A percentile compares a stretch with the other conserved stretches of the same genome.
Evolutionary conservation across 2,113 vertebrate species (phyloP).

Genomic region (Protobothrops mucrosquamatus): DNA sequence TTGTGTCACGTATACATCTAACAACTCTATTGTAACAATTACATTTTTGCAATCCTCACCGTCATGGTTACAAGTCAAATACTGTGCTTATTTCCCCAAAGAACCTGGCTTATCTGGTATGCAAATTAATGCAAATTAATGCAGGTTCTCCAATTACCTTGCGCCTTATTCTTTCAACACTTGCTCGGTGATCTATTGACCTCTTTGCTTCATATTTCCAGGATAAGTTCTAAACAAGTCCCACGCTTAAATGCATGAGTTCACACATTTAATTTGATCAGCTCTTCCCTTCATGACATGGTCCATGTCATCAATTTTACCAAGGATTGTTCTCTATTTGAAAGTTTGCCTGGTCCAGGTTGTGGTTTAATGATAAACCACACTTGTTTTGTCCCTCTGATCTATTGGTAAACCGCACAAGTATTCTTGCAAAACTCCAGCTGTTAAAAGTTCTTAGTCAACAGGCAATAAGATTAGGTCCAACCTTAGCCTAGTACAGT

Average conservation of each 20-base stretch:
- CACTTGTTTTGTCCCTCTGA: background rate
- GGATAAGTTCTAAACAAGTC: background rate
- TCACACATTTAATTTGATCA: background rate
- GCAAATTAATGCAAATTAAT: background rate
- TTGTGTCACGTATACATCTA: background rate
- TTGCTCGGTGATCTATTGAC: background rate
- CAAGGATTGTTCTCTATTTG: background rate
- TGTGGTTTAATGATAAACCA: background rate
- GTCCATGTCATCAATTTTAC: background rate
- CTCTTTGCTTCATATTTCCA: background rate
- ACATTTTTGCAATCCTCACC: background rate
- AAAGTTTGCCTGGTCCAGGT: background rate
- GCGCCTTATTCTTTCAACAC: background rate
- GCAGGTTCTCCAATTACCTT: background rate
- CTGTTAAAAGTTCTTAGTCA: background rate
- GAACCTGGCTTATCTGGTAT: background rate
- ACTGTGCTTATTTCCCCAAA: background rate
- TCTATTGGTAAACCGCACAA: background rate
- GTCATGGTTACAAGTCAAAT: background rate
- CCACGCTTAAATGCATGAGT: background rate
- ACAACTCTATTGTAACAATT: background rate
- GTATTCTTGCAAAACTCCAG: background rate
- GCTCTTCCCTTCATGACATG: background rate
- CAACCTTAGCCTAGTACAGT: background rate
- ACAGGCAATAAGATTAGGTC: background rate